Evolutionary conservation across 2,888 invertebrate genomes (phyloP).

Genomic region (Rhorus exstirpatorius): DNA sequence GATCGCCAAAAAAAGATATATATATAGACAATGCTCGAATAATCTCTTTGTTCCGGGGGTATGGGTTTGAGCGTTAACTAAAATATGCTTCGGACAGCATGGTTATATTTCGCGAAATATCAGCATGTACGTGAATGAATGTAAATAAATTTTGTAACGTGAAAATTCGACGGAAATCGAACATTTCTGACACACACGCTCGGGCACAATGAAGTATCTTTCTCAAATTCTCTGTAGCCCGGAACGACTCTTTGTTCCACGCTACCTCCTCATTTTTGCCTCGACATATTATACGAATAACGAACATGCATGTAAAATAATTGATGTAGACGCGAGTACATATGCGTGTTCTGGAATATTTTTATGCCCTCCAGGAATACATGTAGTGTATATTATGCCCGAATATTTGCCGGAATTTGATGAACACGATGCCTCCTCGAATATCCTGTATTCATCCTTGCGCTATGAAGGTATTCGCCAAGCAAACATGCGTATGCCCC

Average conservation of each 20-base stretch:
- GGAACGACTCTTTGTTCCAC: slow-evolving; percentile 3
- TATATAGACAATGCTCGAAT: slow-evolving; percentile 38
- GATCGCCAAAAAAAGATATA: slow-evolving; percentile 19
- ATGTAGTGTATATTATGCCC: neutral
- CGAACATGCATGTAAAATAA: neutral
- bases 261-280: neutral
- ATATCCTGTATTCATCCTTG: neutral
- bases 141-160: slow-evolving; percentile 45
- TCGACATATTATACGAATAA: too few species aligned
- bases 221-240: slow-evolving; percentile 19
- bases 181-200: slow-evolving; percentile 36
- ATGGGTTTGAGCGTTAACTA: neutral
- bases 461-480: too few species aligned
- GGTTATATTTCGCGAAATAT: slow-evolving; percentile 9
- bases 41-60: slow-evolving; percentile 37
- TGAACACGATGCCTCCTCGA: neutral
- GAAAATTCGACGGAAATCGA: slow-evolving; percentile 52
- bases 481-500: too few species aligned
- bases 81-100: slow-evolving; percentile 1
- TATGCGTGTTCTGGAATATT: neutral
- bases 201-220: slow-evolving; percentile 47
- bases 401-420: neutral
- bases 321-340: neutral
- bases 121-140: neutral
- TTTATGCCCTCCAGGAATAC: neutral